Evolutionary conservation across 2,888 invertebrate genomes (phyloP).

Genomic region (Lycocerus yunnanus): DNA sequence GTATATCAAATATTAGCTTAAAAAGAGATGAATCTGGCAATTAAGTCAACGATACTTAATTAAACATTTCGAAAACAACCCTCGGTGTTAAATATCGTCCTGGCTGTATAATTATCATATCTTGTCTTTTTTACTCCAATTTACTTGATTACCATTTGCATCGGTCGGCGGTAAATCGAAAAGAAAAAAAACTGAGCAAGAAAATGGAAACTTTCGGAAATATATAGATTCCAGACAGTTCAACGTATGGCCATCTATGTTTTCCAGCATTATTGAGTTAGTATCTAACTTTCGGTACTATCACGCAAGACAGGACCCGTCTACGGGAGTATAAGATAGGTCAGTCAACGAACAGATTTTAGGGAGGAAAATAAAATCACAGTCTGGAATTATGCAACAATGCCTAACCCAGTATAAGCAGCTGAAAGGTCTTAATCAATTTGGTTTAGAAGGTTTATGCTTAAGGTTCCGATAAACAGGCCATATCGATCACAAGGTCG

Average conservation of each 20-base stretch:
- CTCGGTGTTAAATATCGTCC: background rate
- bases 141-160: background rate
- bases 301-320: background rate
- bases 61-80: conserved; percentile 17
- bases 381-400: background rate
- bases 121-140: background rate
- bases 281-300: background rate
- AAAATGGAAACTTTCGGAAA: background rate
- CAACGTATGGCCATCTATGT: background rate
- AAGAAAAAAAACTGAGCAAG: background rate
- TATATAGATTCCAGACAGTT: background rate
- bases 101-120: background rate
- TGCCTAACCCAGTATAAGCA: background rate
- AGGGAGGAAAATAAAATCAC: background rate
- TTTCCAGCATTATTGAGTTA: background rate
- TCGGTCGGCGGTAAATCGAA: background rate
- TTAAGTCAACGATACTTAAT: conserved; percentile 22
- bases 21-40: conserved; percentile 29
- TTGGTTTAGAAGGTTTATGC: background rate
- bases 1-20: conserved; percentile 23
- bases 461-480: too few species aligned
- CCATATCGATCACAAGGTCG: too few species aligned
- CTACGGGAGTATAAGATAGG: background rate
- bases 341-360: background rate
- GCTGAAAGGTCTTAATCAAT: background rate